Percentiles rank a stretch among this genome's conserved stretches.
Conservation (phyloP, 1,140 invertebrate genomes). For the Propsilocerus akamusi region DNA sequence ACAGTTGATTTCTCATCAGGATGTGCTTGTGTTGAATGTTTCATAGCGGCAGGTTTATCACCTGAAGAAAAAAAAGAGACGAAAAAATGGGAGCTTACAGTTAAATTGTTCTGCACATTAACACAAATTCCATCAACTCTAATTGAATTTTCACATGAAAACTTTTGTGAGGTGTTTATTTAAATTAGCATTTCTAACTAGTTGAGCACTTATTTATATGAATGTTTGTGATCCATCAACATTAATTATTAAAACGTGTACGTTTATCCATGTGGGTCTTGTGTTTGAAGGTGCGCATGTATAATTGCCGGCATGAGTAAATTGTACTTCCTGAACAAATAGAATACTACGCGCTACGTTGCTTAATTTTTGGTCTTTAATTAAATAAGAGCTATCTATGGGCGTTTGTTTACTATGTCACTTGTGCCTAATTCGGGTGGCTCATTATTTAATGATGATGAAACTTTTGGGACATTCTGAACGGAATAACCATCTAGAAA, state of each 20-base stretch:
- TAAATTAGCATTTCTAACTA: too few relatives aligned
- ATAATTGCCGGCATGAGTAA: slow-evolving; percentile 34
- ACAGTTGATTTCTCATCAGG: slow-evolving; percentile 10
- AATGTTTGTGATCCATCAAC: slow-evolving; percentile 10
- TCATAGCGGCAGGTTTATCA: slow-evolving; percentile 43
- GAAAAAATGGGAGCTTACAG: too few relatives aligned
- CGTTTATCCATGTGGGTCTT: slow-evolving; percentile 30
- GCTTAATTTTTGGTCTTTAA: not conserved
- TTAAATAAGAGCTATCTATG: not conserved
- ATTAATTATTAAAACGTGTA: slow-evolving; percentile 29
- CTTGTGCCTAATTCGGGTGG: not conserved
- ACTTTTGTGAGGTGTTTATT: too few relatives aligned
- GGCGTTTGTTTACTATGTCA: slow-evolving; percentile 1
- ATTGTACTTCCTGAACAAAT: slow-evolving; percentile 19
- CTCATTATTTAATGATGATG: slow-evolving; percentile 5
- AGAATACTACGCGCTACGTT: slow-evolving; percentile 17
- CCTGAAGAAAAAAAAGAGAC: too few relatives aligned
- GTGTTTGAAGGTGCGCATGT: slow-evolving; percentile 34
- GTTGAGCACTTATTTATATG: too few relatives aligned
- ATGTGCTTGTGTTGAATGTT: slow-evolving; percentile 31
- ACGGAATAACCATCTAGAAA: slow-evolving; percentile 26
- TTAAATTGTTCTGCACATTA: too few relatives aligned
- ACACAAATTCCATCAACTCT: too few relatives aligned
- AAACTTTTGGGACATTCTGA: slow-evolving; percentile 16
- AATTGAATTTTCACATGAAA: too few relatives aligned